Evolutionary conservation across 1,140 invertebrate genomes (phyloP), one percentile per base, ranked within the genome.

Genomic region (Grapholita molesta): DNA sequence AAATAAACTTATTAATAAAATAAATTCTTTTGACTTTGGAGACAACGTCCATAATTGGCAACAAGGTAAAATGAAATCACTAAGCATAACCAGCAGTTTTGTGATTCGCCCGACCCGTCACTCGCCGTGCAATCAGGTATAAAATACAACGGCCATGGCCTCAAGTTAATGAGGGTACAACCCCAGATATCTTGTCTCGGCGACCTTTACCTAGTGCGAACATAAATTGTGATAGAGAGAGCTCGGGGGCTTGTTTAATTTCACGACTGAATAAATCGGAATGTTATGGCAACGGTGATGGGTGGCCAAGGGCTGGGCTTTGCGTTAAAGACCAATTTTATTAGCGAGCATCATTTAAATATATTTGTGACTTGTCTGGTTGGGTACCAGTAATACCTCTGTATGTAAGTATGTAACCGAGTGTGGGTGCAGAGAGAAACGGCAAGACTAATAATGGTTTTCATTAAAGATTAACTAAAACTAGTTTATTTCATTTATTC

Each of bases 221-320:
- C 86, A 85, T 90, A 86, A 89, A 90, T 86, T 89, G 84, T 87
- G 82, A 90, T 87, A 85, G 83, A 80, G 80, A 75, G 77, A 70
- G 82, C 78, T 73, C 64, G 68, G 80, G 82, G 82, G 78, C 83
- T 86, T 88, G 88, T 87, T 87, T 89, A 90, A 90, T 90, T 90
- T 90, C 88, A 90, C 87, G 87, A 83, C 81, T 89, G 86, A 89
- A 89, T 89, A 90, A 89, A 85, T 90, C 84, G 86, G 80, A 89
- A 89, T 89, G 87, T 85, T 87, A 86, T 87, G 55, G 55, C 8
- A 55, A 79, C 79, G 77, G 75, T 71, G 72, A 80, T 61, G 55
- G 53, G 24, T 25, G 55, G 28, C 7, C 55, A 28, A 15, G 55
- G 24, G 15, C 55, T 61, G n/a, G 3, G 28, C 28, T 30, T 30